Evolutionary conservation across 1,140 invertebrate genomes (phyloP).

Genomic region (Hylaeus volcanicus): DNA sequence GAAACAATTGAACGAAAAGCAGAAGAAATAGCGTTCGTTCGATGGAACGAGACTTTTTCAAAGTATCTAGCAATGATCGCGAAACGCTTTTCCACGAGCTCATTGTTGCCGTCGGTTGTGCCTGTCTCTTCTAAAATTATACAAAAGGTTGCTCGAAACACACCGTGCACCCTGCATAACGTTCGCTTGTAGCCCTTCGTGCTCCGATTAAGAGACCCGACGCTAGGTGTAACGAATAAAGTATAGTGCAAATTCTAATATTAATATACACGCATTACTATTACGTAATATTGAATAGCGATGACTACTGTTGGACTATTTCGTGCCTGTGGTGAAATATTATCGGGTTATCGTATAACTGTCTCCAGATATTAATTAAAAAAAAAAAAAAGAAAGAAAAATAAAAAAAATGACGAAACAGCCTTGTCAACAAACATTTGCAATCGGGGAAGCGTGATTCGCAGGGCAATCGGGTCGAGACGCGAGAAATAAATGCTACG

Average conservation of each 20-base stretch:
- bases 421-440: slow-evolving; percentile 17
- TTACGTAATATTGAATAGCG: slow-evolving; percentile 33
- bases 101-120: slow-evolving; percentile 40
- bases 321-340: slow-evolving; percentile 66
- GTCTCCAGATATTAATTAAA: background rate
- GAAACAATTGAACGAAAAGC: background rate
- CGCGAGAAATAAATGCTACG: slow-evolving; percentile 3
- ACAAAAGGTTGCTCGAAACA: slow-evolving; percentile 23
- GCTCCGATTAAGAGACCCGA: slow-evolving; percentile 15
- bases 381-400: background rate
- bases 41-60: background rate
- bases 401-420: background rate
- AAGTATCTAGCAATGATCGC: slow-evolving; percentile 1
- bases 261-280: slow-evolving; percentile 39
- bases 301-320: slow-evolving; percentile 61
- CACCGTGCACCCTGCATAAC: slow-evolving; percentile 19
- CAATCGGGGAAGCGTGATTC: slow-evolving; percentile 23
- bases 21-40: background rate
- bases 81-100: background rate
- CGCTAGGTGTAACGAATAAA: slow-evolving; percentile 32
- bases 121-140: slow-evolving; percentile 38
- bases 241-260: slow-evolving; percentile 60
- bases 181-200: slow-evolving; percentile 35
- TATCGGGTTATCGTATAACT: slow-evolving; percentile 30
- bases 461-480: slow-evolving; percentile 3